phyloP scores from a whole-genome alignment of 2,888 invertebrate genomes.

The Melinaea marsaeus region DNA sequence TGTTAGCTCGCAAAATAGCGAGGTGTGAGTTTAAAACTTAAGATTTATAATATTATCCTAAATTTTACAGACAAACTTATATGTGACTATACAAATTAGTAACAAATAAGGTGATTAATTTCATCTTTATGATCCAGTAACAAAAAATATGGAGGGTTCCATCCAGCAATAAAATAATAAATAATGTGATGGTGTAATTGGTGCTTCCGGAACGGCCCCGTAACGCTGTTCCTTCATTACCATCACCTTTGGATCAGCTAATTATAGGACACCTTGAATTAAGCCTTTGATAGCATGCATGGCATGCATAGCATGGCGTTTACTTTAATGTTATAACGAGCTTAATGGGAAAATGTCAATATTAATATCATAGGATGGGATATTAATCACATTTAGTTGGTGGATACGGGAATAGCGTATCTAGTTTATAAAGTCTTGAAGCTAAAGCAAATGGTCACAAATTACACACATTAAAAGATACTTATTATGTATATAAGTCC shows the following conservation, averaged over 20 bases:
- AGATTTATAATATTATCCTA: constrained; percentile 1
- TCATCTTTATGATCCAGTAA: too few relatives aligned
- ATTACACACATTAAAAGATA: too few relatives aligned
- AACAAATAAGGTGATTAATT: too few relatives aligned
- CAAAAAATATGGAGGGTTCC: constrained; percentile 19
- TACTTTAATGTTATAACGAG: constrained; percentile 2
- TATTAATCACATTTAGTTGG: constrained; percentile 5
- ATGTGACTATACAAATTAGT: constrained; percentile 12
- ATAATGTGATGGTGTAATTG: constrained; percentile 68
- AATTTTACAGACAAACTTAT: constrained; percentile 10
- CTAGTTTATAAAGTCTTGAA: too few relatives aligned
- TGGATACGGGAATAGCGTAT: constrained; percentile 1
- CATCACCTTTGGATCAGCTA: constrained; percentile 51
- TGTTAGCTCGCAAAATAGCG: too few relatives aligned
- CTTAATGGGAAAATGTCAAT: constrained; percentile 11
- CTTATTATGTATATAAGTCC: too few relatives aligned
- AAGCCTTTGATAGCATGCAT: constrained; percentile 38
- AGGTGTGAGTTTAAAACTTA: too few relatives aligned
- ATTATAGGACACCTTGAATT: constrained; percentile 52
- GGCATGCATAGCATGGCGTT: too few relatives aligned
- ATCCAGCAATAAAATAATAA: constrained; percentile 60
- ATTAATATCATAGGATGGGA: constrained; percentile 7
- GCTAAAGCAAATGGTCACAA: too few relatives aligned
- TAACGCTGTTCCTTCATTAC: constrained; percentile 48
- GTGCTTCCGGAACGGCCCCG: constrained; percentile 55